Base-by-base conservation (phyloP, 2,113 vertebrate species). In the Thamnaconus septentrionalis region DNA sequence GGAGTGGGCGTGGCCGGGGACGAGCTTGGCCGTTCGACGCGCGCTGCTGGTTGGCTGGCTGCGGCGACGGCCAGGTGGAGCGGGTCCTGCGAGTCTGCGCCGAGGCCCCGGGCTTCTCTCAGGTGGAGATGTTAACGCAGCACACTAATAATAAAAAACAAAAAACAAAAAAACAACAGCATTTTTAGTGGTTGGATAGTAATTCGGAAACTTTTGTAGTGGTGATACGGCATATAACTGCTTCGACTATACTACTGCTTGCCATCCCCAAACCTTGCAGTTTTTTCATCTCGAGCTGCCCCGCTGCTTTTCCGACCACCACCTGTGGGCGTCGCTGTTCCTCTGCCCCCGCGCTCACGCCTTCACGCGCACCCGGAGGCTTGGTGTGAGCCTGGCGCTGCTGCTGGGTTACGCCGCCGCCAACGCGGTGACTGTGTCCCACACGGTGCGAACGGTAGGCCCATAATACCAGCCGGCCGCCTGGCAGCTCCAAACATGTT, bases 31-130 rank as follows among this genome's bases (percentile, higher is more conserved):
- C 92, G 69, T 94, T 94, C 66, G 76, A 83, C 1, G 85, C 85
- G 0, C 90, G 89, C 81, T 91, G 93, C 80, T 95, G 94, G 94
- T 65, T 95, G 66, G 87, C 92, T 5, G 85, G 81, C 67, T 72
- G 85, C 80, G 61, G 54, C 0, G 91, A 93, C 4, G 92, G 94
- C 4, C 77, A 6, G 3, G 93, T 94, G 49, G 88, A 91, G 66
- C 85, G 90, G 68, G 90, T 76, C 53, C 77, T 95, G 18, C 56
- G 12, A 8, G 69, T 87, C 41, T 83, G 90, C 59, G 64, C 40
- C 41, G 40, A 31, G 2, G 80, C 78, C 6, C 75, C 88, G 0
- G 78, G 89, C 53, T 92, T 94, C 60, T 6, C 70, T 64, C 86
- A 91, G 90, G 94, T 94, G 74, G 1, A 49, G 11, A 39, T 7